Base-by-base conservation (phyloP, 2,113 vertebrate species). In the Cichladusa arquata region DNA sequence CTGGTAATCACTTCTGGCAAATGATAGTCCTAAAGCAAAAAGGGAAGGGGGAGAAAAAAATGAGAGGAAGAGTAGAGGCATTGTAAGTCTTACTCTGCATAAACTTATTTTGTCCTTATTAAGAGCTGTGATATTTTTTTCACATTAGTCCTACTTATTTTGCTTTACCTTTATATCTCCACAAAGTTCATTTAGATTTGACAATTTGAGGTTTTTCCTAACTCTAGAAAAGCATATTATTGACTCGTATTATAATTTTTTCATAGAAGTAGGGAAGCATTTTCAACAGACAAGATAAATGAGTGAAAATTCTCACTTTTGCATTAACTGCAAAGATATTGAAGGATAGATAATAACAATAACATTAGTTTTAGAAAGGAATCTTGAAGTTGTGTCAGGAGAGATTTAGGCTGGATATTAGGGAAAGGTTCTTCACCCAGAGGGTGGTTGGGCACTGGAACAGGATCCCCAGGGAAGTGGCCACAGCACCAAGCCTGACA, bases 401-500 rank as follows among this genome's bases (percentile, higher is more conserved):
- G 23, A 33, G 14, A 12, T 69, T 69, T 60, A 19, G 38, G 14
- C 19, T 45, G 6, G 28, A 45, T 53, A 23, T 53, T 19, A 69
- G 26, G 10, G 9, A 18, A 45, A 36, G 14, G 2, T 36, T 45
- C 38, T 28, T 69, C 12, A 25, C 11, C 7, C 61, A 58, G 25
- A 50, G 13, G 4, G 5, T 66, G 44, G 1, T 0, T 42, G 44
- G 8, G 22, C 53, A 15, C 17, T 26, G 33, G 33, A 33, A 5
- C 9, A 36, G 50, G 50, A 2, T 67, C 22, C 18, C 17, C 31
- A 31, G 22, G 9, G 26, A 3, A 8, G 11, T 8, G 13, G 6
- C 3, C 26, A 33, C 26, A 33, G 54, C 26, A 23, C 8, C 26
- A 51, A 58, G 0, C 6, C 36, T 26, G 45, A 1, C 18, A 33